These are phyloP conservation scores for Sphyrna mokarran DNA, from an alignment of 2,113 vertebrate species.

Conservation along the genomic window DNA sequence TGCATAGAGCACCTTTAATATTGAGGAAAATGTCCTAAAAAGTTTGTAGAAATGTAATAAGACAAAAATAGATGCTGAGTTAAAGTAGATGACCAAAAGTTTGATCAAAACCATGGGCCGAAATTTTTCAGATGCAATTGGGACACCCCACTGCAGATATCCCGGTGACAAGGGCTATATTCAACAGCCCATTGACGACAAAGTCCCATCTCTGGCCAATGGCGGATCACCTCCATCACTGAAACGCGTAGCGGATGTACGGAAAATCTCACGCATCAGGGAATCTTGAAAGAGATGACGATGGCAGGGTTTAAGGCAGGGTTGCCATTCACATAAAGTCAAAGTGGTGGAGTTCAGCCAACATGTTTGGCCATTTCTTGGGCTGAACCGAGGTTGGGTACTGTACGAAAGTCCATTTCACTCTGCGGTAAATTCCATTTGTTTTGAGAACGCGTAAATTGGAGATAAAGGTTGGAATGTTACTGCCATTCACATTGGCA, in stretches of 20 bases:
- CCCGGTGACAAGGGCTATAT: no score
- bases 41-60: not conserved
- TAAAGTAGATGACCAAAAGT: not conserved
- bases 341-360: not conserved
- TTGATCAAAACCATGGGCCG: not conserved
- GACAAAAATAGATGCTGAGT: not conserved
- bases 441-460: not conserved
- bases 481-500: no score
- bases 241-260: no score
- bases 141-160: no score
- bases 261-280: no score
- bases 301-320: not conserved
- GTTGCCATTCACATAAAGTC: not conserved
- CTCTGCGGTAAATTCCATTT: not conserved
- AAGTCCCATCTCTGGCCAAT: no score
- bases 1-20: not conserved
- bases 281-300: not conserved
- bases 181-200: no score
- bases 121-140: no score
- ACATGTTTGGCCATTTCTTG: not conserved
- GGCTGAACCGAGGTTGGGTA: not conserved
- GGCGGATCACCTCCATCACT: no score
- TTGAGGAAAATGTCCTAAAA: not conserved
- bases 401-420: not conserved
- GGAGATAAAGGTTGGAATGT: not conserved